A percentile compares a stretch with the other conserved stretches of the same genome.
These are phyloP conservation scores for Eustalomyia histrio DNA, from an alignment of 2,888 invertebrate genomes.

Conservation along the genomic window DNA sequence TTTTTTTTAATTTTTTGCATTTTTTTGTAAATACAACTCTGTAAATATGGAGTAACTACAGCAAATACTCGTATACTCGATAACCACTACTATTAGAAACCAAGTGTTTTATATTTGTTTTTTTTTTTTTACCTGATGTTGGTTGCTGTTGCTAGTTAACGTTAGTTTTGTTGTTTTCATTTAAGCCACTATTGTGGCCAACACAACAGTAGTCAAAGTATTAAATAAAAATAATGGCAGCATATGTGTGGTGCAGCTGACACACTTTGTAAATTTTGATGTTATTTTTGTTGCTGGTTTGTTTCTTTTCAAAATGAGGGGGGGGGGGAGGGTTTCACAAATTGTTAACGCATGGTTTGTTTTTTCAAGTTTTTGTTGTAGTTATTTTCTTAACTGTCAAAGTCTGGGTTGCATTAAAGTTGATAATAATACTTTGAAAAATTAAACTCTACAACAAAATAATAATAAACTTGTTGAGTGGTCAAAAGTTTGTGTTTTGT, in stretches of 20 bases:
- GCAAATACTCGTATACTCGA: too few species aligned
- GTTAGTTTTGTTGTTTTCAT: slow-evolving; percentile 30
- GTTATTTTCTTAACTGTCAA: slow-evolving; percentile 17
- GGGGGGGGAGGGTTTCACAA: slow-evolving; percentile 54
- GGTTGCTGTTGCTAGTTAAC: slow-evolving; percentile 18
- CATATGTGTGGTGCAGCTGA: slow-evolving; percentile 59
- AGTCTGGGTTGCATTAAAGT: slow-evolving; percentile 7
- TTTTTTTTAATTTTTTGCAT: too few species aligned
- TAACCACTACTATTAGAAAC: too few species aligned
- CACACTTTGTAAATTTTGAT: slow-evolving; percentile 45
- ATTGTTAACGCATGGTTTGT: slow-evolving; percentile 56
- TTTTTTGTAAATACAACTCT: too few species aligned
- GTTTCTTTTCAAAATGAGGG: slow-evolving; percentile 19
- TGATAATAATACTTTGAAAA: slow-evolving; percentile 30
- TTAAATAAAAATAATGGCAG: slow-evolving; percentile 27
- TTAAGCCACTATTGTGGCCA: slow-evolving; percentile 1
- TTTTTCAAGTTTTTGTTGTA: slow-evolving; percentile 35
- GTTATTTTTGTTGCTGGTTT: neutral
- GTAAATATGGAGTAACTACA: too few species aligned
- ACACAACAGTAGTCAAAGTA: slow-evolving; percentile 43
- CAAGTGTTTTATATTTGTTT: slow-evolving; percentile 1
- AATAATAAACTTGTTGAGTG: slow-evolving; percentile 5
- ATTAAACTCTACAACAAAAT: neutral
- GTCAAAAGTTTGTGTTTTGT: neutral
- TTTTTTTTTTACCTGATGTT: too few species aligned